Percentiles rank a stretch among this genome's conserved stretches.
Conservation (phyloP, 30 jellyfish, hydroid and myxozoan species). For the Turritopsis rubra region DNA sequence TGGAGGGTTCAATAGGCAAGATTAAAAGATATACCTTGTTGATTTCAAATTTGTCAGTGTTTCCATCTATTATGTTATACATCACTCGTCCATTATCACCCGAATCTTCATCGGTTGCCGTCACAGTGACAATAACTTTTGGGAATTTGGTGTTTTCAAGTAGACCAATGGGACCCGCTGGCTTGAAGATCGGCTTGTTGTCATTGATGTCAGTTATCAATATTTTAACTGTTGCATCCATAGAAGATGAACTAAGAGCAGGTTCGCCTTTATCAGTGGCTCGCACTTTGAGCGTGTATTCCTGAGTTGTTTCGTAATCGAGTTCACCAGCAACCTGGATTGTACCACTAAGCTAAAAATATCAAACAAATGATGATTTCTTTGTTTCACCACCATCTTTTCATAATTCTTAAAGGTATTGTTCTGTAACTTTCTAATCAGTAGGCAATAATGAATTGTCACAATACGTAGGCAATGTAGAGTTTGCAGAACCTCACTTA, state of each 20-base stretch:
- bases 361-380: no score
- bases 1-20: no score
- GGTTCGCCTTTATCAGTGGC: constrained; percentile 7
- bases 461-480: no score
- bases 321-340: not conserved
- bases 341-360: not conserved
- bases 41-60: not conserved
- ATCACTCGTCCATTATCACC: constrained; percentile 26
- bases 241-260: not conserved
- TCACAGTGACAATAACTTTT: constrained; percentile 8
- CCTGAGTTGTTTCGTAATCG: not conserved
- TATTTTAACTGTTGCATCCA: constrained; percentile 13
- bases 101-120: constrained; percentile 28
- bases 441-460: no score
- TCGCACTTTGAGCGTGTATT: constrained; percentile 1
- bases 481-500: no score
- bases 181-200: constrained; percentile 8
- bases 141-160: not conserved
- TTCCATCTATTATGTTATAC: constrained; percentile 6
- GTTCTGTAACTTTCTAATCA: no score
- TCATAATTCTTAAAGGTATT: no score
- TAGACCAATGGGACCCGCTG: not conserved
- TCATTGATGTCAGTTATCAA: constrained; percentile 6
- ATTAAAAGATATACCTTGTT: not conserved
- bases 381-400: no score